Percentiles rank a stretch among this genome's conserved stretches.
These are phyloP conservation scores for Gryllus longicercus DNA, from an alignment of 2,888 invertebrate genomes.

Conservation along the genomic window DNA sequence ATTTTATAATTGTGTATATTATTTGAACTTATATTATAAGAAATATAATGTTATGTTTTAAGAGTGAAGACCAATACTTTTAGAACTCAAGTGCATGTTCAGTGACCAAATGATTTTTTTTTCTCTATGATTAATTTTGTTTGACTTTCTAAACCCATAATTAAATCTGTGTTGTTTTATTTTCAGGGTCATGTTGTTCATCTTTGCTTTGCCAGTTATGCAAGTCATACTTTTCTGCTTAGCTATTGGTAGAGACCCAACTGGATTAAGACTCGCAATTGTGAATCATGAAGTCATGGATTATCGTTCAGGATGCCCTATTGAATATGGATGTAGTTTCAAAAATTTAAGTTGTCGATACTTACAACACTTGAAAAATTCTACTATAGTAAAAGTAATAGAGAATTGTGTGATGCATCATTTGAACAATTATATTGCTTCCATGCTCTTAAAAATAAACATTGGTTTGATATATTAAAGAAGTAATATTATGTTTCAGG, in stretches of 20 bases:
- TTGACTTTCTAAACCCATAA: no score
- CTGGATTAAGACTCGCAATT: conserved; percentile 74
- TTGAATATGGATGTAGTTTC: conserved; percentile 64
- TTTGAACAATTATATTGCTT: neutral
- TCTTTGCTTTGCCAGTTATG: conserved; percentile 90
- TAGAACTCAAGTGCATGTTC: no score
- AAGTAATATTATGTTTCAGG: conserved; percentile 41
- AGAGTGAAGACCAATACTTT: no score
- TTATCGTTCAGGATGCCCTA: conserved; percentile 50
- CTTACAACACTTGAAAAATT: conserved; percentile 67
- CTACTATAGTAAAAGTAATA: conserved; percentile 63
- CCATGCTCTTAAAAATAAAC: neutral
- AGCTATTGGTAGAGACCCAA: conserved; percentile 85
- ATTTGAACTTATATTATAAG: no score
- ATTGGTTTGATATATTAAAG: neutral
- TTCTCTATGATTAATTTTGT: no score
- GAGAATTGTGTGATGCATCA: neutral
- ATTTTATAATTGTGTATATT: no score
- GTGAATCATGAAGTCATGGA: conserved; percentile 61
- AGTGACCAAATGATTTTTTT: no score
- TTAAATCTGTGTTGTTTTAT: neutral
- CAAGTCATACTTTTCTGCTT: conserved; percentile 91
- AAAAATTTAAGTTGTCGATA: conserved; percentile 75
- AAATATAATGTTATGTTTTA: no score
- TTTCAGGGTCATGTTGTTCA: conserved; percentile 78